Percentiles rank a stretch among this genome's conserved stretches.
These are phyloP conservation scores for Mobula birostris DNA, from an alignment of 2,113 vertebrate species.

Conservation along the genomic window DNA sequence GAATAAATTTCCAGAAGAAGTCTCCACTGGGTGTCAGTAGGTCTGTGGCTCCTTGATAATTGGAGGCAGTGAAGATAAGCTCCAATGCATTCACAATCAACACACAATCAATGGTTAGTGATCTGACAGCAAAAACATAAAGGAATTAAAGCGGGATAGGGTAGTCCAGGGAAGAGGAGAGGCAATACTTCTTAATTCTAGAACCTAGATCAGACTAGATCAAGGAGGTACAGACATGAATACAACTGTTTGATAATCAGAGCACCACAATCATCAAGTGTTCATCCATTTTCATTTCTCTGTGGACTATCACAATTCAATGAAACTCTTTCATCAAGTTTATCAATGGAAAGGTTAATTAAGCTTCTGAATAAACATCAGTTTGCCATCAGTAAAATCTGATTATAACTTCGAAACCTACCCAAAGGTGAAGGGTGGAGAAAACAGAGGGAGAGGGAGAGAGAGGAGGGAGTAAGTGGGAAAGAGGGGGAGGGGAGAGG, in stretches of 20 bases:
- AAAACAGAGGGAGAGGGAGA: too few species aligned
- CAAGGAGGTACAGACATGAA: too few species aligned
- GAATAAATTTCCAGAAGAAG: not conserved
- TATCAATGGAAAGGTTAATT: not conserved
- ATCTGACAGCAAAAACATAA: not conserved
- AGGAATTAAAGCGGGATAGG: too few species aligned
- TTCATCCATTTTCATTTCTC: not conserved
- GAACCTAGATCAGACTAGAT: not conserved
- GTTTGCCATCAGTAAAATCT: not conserved
- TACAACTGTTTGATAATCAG: not conserved
- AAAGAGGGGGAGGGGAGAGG: too few species aligned
- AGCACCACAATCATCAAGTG: not conserved
- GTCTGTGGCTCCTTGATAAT: not conserved
- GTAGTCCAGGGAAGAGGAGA: not conserved
- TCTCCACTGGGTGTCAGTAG: not conserved
- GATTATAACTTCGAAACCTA: too few species aligned
- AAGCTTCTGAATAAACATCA: not conserved
- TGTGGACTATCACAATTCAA: not conserved
- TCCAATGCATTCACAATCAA: conserved; percentile 16
- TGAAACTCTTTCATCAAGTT: not conserved
- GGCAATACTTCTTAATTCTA: too few species aligned
- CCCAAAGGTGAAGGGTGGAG: too few species aligned
- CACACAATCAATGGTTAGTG: not conserved
- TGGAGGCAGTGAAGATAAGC: not conserved
- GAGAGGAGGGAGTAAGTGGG: too few species aligned